phyloP scores from a whole-genome alignment of 2,113 vertebrate species.

The Hemibates koningsi region DNA sequence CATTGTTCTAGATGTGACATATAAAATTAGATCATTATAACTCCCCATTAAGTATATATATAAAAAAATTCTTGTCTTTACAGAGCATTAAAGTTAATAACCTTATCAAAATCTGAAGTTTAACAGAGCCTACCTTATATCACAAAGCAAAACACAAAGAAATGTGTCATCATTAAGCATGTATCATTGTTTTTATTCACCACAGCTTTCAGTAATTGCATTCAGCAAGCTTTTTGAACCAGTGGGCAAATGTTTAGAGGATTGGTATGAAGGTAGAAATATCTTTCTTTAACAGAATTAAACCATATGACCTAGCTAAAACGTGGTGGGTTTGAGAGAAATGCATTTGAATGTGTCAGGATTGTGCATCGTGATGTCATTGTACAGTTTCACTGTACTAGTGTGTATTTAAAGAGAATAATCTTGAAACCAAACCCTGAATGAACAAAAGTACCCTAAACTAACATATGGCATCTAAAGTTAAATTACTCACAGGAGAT shows the following conservation, averaged over 20 bases:
- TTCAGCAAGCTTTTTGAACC: neutral
- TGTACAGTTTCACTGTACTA: neutral
- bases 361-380: neutral
- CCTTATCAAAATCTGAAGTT: neutral
- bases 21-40: slow-evolving; percentile 3
- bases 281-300: neutral
- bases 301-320: neutral
- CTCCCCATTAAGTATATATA: neutral
- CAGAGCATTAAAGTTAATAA: neutral
- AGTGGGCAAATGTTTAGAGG: neutral
- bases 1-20: neutral
- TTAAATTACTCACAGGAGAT: neutral
- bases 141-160: neutral
- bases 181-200: neutral
- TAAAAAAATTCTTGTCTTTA: neutral
- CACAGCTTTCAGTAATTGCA: neutral
- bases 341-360: neutral
- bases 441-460: neutral
- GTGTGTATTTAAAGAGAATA: neutral
- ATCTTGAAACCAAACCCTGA: neutral
- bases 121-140: neutral
- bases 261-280: neutral
- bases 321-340: neutral
- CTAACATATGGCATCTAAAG: neutral
- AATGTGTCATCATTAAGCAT: neutral